These are phyloP conservation scores for Mobula birostris DNA, from an alignment of 2,113 vertebrate species.

Conservation along the genomic window DNA sequence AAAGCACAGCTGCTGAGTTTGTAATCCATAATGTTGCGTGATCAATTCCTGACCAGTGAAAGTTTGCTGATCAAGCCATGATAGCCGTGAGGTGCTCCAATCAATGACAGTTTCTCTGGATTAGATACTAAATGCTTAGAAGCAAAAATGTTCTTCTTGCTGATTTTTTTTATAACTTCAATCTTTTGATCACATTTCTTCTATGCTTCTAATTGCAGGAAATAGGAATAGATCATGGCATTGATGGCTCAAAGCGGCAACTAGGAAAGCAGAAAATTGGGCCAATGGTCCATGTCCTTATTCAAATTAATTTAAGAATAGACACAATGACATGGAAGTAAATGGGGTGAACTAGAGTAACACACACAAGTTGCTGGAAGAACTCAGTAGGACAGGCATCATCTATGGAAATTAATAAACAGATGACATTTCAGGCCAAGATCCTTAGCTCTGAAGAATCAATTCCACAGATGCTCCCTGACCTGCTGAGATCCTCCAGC, in stretches of 20 bases:
- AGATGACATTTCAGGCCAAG: too few species aligned
- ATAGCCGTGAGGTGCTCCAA: background rate
- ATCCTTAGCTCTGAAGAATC: too few species aligned
- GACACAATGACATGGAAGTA: background rate
- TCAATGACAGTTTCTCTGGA: background rate
- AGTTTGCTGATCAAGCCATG: background rate
- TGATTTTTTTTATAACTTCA: background rate
- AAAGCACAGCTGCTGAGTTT: background rate
- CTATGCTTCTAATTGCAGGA: background rate
- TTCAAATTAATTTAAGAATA: background rate
- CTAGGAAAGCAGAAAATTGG: background rate
- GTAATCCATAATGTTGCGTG: background rate
- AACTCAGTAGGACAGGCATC: too few species aligned
- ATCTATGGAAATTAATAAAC: too few species aligned
- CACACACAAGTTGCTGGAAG: too few species aligned
- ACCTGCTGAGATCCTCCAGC: too few species aligned
- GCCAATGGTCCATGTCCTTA: background rate
- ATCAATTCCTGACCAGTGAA: background rate
- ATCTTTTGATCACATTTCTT: background rate
- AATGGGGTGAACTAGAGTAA: background rate
- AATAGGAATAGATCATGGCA: background rate
- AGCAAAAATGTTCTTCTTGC: background rate
- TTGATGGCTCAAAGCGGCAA: too few species aligned
- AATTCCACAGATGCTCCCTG: too few species aligned
- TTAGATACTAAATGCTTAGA: background rate